Evolutionary conservation across 2,797 vertebrate genomes (phyloP).

Genomic region (Aphelocoma californica): DNA sequence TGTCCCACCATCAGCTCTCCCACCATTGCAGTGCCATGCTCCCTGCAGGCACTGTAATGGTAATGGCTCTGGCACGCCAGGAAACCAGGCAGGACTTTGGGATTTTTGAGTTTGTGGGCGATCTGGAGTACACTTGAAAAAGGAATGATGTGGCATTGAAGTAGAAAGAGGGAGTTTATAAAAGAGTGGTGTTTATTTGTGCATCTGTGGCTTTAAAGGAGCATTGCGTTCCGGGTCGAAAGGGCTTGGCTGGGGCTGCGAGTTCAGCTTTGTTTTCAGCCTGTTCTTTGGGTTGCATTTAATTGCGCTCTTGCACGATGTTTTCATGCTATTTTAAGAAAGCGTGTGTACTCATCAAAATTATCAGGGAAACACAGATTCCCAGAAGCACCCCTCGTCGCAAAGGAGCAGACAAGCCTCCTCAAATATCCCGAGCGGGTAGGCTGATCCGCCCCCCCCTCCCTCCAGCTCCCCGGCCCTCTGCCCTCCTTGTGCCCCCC

Average conservation of each 20-base stretch:
- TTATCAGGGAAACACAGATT: background rate
- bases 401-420: background rate
- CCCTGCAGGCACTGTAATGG: fast-evolving
- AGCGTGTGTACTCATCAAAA: background rate
- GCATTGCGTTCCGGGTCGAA: background rate
- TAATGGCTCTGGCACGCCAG: fast-evolving
- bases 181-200: background rate
- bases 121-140: background rate
- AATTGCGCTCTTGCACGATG: background rate
- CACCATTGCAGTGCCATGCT: background rate
- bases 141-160: background rate
- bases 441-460: background rate
- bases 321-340: constrained; percentile 31
- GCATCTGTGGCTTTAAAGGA: background rate
- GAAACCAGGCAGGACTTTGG: background rate
- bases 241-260: background rate
- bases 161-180: background rate
- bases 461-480: fast-evolving
- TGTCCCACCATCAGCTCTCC: background rate
- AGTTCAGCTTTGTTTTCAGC: constrained; percentile 8
- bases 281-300: background rate
- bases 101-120: background rate
- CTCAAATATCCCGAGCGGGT: background rate
- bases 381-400: background rate
- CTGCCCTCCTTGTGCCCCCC: background rate